A percentile compares a stretch with the other conserved stretches of the same genome.
Conservation (phyloP, 2,113 vertebrate species). For the Rhagologus leucostigma region DNA sequence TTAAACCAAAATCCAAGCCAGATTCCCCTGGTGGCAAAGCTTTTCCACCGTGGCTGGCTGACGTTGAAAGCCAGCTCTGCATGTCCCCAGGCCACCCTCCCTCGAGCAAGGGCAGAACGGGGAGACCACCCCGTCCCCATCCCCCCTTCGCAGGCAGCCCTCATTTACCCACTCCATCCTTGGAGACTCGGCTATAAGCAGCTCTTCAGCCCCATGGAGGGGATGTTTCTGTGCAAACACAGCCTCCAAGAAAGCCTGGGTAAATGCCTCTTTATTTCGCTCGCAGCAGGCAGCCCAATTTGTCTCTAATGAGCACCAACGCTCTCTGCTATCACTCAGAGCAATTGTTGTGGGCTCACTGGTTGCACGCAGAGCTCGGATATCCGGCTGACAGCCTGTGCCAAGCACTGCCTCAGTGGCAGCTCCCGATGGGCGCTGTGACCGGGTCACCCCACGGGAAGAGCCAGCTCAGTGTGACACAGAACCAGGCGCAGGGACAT, state of each 20-base stretch:
- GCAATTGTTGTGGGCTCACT: background rate
- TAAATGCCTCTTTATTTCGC: slow-evolving; percentile 41
- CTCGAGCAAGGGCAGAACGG: background rate
- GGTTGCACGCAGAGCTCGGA: background rate
- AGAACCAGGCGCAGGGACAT: background rate
- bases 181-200: background rate
- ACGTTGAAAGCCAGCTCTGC: background rate
- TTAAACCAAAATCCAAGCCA: background rate
- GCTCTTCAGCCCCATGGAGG: background rate
- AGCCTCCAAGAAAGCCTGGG: background rate
- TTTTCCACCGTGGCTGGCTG: rapidly evolving
- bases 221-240: slow-evolving; percentile 3
- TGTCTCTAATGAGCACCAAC: background rate
- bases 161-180: background rate
- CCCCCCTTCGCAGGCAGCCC: rapidly evolving
- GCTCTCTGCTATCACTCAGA: background rate
- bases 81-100: background rate
- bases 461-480: background rate
- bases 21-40: background rate
- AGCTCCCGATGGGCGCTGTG: background rate
- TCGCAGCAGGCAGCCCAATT: slow-evolving; percentile 31
- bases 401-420: rapidly evolving
- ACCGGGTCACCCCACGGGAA: rapidly evolving
- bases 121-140: background rate
- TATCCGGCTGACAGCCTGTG: background rate